These are phyloP conservation scores for Drosophila planitibia DNA, from an alignment of 2,888 invertebrate species.

Conservation along the genomic window DNA sequence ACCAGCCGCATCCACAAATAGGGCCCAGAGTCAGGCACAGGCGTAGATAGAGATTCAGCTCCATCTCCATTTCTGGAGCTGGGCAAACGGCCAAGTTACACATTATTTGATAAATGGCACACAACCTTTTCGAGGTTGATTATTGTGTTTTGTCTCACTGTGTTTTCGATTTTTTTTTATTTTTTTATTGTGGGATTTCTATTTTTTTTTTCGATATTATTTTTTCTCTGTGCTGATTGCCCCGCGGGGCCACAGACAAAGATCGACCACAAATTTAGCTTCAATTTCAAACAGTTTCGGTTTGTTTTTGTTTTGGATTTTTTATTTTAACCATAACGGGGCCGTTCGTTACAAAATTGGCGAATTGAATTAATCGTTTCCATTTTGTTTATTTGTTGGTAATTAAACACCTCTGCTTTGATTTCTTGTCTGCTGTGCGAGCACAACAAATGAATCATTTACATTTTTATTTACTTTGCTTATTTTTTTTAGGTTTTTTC, in stretches of 20 bases:
- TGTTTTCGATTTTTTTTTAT: slow-evolving; percentile 22
- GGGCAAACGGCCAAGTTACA: slow-evolving; percentile 66
- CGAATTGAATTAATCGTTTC: slow-evolving; percentile 81
- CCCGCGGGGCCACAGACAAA: slow-evolving; percentile 53
- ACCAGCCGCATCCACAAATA: slow-evolving; percentile 52
- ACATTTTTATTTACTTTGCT: slow-evolving; percentile 57
- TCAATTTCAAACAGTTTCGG: slow-evolving; percentile 73
- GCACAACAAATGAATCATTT: slow-evolving; percentile 78
- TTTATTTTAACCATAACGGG: slow-evolving; percentile 69
- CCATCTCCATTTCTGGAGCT: slow-evolving; percentile 65
- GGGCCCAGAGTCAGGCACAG: slow-evolving; percentile 36
- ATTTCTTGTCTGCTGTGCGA: slow-evolving; percentile 70
- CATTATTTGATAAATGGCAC: slow-evolving; percentile 82
- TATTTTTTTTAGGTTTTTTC: slow-evolving; percentile 11
- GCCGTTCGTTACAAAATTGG: slow-evolving; percentile 74
- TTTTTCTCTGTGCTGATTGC: slow-evolving; percentile 58
- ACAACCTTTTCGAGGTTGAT: slow-evolving; percentile 83
- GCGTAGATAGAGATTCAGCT: slow-evolving; percentile 28
- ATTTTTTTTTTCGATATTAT: slow-evolving; percentile 49
- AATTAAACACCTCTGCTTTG: slow-evolving; percentile 82
- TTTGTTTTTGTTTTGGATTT: slow-evolving; percentile 23
- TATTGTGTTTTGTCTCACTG: slow-evolving; percentile 81
- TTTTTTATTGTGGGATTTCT: slow-evolving; percentile 66
- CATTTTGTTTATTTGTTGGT: slow-evolving; percentile 83
- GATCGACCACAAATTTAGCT: slow-evolving; percentile 75